Evolutionary conservation across 2,888 invertebrate genomes (phyloP).

Genomic region (Chymomyza fuscimana): DNA sequence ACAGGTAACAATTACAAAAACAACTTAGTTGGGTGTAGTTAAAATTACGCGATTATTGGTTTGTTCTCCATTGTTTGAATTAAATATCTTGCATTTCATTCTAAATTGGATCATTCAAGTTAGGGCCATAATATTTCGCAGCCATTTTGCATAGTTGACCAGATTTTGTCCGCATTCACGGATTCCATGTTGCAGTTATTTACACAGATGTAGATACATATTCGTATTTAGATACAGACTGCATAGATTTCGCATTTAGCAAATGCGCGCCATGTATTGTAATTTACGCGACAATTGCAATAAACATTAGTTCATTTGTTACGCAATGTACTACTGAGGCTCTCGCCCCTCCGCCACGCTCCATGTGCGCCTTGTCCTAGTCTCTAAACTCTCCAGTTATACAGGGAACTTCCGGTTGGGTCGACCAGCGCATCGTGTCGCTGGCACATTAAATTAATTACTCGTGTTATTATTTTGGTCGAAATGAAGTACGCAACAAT

Average conservation of each 20-base stretch:
- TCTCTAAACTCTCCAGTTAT: constrained; percentile 12
- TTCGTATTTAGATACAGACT: constrained; percentile 3
- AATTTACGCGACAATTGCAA: constrained; percentile 34
- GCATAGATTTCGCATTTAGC: constrained; percentile 32
- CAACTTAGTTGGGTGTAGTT: constrained; percentile 7
- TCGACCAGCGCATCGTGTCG: constrained; percentile 47
- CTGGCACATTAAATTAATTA: constrained; percentile 78
- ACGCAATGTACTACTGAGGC: constrained; percentile 8
- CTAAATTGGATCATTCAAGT: constrained; percentile 40
- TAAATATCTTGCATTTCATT: constrained; percentile 58
- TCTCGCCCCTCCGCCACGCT: constrained; percentile 6
- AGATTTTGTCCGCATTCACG: constrained; percentile 50
- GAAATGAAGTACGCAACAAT: constrained; percentile 78
- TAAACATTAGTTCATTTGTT: constrained; percentile 26
- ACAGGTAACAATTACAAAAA: constrained; percentile 5
- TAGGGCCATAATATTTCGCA: constrained; percentile 66
- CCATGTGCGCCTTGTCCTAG: neutral
- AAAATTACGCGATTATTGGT: neutral
- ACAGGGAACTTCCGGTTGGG: constrained; percentile 11
- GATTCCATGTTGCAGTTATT: constrained; percentile 7
- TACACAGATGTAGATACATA: constrained; percentile 24
- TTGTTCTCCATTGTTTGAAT: constrained; percentile 37
- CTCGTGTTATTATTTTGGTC: constrained; percentile 78
- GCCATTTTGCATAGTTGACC: constrained; percentile 53
- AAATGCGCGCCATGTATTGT: constrained; percentile 37